Conservation (phyloP, 2,888 invertebrate species). For the Dryocosmus kuriphilus region DNA sequence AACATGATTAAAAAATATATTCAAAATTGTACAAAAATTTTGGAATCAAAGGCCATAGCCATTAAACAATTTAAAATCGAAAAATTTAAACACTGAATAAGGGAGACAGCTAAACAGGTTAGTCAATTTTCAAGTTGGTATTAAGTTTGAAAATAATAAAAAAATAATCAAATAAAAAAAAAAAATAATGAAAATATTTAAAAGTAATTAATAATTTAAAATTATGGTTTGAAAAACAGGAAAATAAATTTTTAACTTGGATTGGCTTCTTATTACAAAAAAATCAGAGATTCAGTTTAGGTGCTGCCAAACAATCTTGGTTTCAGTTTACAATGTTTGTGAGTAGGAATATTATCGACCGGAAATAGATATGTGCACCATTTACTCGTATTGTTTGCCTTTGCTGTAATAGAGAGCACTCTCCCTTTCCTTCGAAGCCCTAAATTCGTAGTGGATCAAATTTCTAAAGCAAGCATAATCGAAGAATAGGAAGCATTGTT, state of each 20-base stretch:
- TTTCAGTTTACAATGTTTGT: background rate
- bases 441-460: constrained; percentile 7
- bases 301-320: background rate
- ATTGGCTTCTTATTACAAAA: background rate
- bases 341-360: background rate
- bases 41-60: too few species aligned
- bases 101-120: too few species aligned
- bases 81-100: too few species aligned
- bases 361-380: background rate
- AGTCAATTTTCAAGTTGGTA: too few species aligned
- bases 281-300: background rate
- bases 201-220: too few species aligned
- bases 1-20: too few species aligned
- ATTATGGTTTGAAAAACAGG: background rate
- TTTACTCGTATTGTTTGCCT: constrained; percentile 13
- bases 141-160: too few species aligned
- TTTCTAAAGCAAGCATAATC: constrained; percentile 28
- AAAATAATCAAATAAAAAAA: too few species aligned
- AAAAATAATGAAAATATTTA: too few species aligned
- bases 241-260: background rate
- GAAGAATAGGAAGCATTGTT: constrained; percentile 9
- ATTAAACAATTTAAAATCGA: too few species aligned
- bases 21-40: too few species aligned
- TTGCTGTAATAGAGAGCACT: background rate
- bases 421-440: background rate